Conservation (phyloP, 2,888 invertebrate species). For the Mimas tiliae region DNA sequence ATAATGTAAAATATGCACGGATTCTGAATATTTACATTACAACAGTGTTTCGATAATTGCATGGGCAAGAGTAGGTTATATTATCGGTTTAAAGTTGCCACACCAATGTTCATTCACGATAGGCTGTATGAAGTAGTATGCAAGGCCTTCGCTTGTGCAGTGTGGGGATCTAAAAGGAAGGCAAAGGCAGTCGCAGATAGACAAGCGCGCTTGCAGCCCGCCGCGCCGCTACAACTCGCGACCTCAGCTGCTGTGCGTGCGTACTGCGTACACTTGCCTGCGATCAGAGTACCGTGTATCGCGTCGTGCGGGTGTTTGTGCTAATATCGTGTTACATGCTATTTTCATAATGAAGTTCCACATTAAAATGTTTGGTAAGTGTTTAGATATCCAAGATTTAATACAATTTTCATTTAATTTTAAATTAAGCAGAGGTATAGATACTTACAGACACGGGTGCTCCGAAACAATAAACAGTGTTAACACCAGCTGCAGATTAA, state of each 20-base stretch:
- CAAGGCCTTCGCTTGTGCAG: conserved; percentile 59
- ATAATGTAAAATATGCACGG: neutral
- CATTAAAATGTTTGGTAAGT: conserved; percentile 73
- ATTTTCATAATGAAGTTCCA: conserved; percentile 69
- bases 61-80: conserved; percentile 25
- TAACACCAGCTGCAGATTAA: neutral
- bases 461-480: neutral
- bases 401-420: neutral
- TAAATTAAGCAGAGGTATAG: neutral
- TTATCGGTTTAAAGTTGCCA: conserved; percentile 39
- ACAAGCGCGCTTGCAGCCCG: conserved; percentile 67
- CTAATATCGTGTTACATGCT: conserved; percentile 52
- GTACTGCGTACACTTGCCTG: conserved; percentile 31
- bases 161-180: conserved; percentile 51
- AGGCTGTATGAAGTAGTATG: conserved; percentile 65
- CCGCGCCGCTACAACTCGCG: conserved; percentile 49
- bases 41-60: neutral
- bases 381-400: neutral
- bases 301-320: conserved; percentile 51
- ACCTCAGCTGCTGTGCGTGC: conserved; percentile 47
- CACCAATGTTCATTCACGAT: conserved; percentile 53
- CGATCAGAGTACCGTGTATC: conserved; percentile 23
- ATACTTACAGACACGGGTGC: neutral
- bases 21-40: conserved; percentile 10
- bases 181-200: conserved; percentile 62